Base-by-base conservation (phyloP, 1,140 invertebrate species). In the Rhagoletis zephyria region DNA sequence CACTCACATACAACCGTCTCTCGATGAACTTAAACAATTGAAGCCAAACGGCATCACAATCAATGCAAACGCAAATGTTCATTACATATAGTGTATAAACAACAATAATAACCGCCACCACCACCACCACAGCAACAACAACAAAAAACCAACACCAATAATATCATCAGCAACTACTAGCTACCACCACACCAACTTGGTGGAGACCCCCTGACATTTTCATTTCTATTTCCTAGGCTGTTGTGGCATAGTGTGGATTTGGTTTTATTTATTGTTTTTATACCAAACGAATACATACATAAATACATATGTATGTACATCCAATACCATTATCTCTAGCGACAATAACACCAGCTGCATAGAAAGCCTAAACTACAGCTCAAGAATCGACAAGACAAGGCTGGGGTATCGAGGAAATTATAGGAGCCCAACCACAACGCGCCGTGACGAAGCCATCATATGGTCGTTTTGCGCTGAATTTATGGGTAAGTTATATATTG, bases 191-290 rank as follows among this genome's bases (percentile, higher is more conserved):
- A 51, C n/a, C 45, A 77, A 56, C 74, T 56, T 56, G 48, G 48
- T 56, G 48, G 48, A 19, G 74, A 81, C 74, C 74, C 74, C 74
- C 74, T 81, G 74, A 81, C 74, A 81, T 81, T 81, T 81, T 14
- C 45, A 56, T 59, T 30, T 81, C 56, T 63, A 14, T 63, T 77
- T 81, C 48, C 48, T 81, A 59, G 12, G 9, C 74, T 81, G 19
- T 51, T 56, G 16, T 56, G 74, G 48, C 42, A 81, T 9, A 81
- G 16, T 56, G n/a, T 9, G 48, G 45, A 7, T 81, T 56, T 81
- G 30, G n/a, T 12, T 30, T 30, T 30, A 30, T 30, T 30, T 30
- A 30, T 30, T 30, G 61, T 77, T 19, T 81, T 56, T 30, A n/a
- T 81, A 9, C 74, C n/a, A 30, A 81, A 16, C 61, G 12, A 14